A percentile compares a stretch with the other conserved stretches of the same genome.
Conservation (phyloP, 2,888 invertebrate genomes). For the Parochlus steinenii region DNA sequence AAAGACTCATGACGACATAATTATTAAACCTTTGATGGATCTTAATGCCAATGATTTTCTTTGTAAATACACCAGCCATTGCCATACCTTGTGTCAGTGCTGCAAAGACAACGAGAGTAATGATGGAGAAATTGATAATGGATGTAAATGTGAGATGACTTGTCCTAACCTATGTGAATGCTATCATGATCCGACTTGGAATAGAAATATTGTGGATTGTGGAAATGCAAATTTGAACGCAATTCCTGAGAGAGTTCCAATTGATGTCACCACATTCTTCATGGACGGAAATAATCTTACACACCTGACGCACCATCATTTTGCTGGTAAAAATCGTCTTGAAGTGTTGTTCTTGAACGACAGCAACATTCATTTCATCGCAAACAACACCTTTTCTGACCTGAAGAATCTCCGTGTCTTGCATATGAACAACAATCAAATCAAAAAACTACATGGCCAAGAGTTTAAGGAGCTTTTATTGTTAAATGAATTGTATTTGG, state of each 20-base stretch:
- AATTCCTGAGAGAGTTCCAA: slow-evolving; percentile 66
- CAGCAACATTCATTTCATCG: slow-evolving; percentile 56
- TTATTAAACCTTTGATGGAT: slow-evolving; percentile 39
- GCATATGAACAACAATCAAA: slow-evolving; percentile 59
- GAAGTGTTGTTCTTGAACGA: slow-evolving; percentile 63
- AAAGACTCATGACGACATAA: slow-evolving; percentile 35
- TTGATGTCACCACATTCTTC: slow-evolving; percentile 79
- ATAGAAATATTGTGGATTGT: slow-evolving; percentile 71
- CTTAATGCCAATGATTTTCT: slow-evolving; percentile 60
- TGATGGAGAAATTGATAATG: slow-evolving; percentile 20
- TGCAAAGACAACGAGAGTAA: slow-evolving; percentile 54
- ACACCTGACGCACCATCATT: slow-evolving; percentile 66
- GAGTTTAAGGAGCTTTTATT: slow-evolving; percentile 62
- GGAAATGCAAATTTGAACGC: slow-evolving; percentile 53
- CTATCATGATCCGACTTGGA: slow-evolving; percentile 75
- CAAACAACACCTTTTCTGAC: slow-evolving; percentile 70
- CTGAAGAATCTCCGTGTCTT: slow-evolving; percentile 53
- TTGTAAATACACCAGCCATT: slow-evolving; percentile 66
- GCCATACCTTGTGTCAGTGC: slow-evolving; percentile 74
- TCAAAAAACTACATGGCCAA: slow-evolving; percentile 53
- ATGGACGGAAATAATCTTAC: slow-evolving; percentile 67
- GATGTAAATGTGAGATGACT: slow-evolving; percentile 83
- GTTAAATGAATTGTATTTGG: slow-evolving; percentile 57
- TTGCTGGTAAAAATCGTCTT: slow-evolving; percentile 70
- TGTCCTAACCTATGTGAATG: slow-evolving; percentile 76